These are phyloP conservation scores for Lanistes nyassanus DNA, from an alignment of 1,140 invertebrate species.

Conservation along the genomic window DNA sequence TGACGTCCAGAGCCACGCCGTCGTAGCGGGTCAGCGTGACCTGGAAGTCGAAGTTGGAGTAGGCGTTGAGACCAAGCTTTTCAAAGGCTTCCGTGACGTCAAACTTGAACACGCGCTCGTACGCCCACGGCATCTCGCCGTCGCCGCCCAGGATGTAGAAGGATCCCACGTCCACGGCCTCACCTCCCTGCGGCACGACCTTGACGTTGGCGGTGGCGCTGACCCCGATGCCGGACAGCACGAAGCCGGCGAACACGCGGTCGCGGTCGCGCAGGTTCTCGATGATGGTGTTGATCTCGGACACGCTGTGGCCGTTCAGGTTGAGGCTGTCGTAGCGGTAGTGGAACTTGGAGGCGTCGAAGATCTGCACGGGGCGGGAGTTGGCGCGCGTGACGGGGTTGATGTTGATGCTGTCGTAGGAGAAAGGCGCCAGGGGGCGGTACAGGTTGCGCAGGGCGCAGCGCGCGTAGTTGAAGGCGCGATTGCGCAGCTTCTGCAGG, in stretches of 20 bases:
- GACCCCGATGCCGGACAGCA: constrained; percentile 17
- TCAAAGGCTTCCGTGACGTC: constrained; percentile 28
- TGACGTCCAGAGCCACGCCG: background rate
- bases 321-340: constrained; percentile 33
- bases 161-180: constrained; percentile 16
- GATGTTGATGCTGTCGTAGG: constrained; percentile 19
- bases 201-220: constrained; percentile 16
- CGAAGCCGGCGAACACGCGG: constrained; percentile 28
- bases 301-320: constrained; percentile 18
- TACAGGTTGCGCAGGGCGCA: constrained; percentile 24
- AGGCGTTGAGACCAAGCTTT: constrained; percentile 5
- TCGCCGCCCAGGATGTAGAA: constrained; percentile 33
- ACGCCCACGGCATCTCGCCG: constrained; percentile 37
- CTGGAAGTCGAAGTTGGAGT: constrained; percentile 22
- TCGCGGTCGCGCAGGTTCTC: constrained; percentile 5
- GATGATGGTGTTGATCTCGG: constrained; percentile 23
- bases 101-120: constrained; percentile 26
- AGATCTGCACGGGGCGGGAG: constrained; percentile 14
- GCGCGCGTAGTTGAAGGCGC: constrained; percentile 29
- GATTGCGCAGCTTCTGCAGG: constrained; percentile 28
- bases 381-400: constrained; percentile 26
- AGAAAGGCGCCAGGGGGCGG: constrained; percentile 31
- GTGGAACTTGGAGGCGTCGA: constrained; percentile 25
- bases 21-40: constrained; percentile 15
- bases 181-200: background rate